Conservation (phyloP, 2,888 invertebrate species). For the Operophtera brumata region DNA sequence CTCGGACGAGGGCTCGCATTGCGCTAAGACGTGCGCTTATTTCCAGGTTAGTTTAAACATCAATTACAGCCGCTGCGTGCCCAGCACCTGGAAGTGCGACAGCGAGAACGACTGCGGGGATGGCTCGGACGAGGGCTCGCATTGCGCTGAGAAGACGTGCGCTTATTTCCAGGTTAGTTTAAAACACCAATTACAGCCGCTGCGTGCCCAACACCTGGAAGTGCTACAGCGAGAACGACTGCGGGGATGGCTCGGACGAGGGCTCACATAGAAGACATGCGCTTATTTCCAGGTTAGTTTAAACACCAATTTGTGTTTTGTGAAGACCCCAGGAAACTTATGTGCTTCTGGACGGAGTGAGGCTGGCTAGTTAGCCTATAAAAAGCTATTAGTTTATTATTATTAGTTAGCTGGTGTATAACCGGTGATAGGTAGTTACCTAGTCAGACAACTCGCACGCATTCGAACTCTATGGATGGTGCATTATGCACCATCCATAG, state of each 20-base stretch:
- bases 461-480: too few relatives aligned
- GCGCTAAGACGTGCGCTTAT: constrained; percentile 93
- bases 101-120: constrained; percentile 98
- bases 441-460: too few relatives aligned
- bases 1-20: constrained; percentile 95
- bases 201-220: constrained; percentile 96
- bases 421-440: too few relatives aligned
- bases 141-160: constrained; percentile 96
- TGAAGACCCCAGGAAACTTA: too few relatives aligned
- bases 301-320: too few relatives aligned
- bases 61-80: constrained; percentile 95
- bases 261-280: constrained; percentile 94
- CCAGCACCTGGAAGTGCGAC: constrained; percentile 96
- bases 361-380: too few relatives aligned
- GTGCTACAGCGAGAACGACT: constrained; percentile 98
- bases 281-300: constrained; percentile 84
- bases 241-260: constrained; percentile 97
- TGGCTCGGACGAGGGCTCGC: constrained; percentile 95
- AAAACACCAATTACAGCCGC: too few relatives aligned
- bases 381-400: too few relatives aligned
- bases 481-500: too few relatives aligned
- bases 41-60: constrained; percentile 97
- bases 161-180: constrained; percentile 88
- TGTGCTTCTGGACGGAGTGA: too few relatives aligned
- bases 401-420: too few relatives aligned